Base-by-base conservation (phyloP, 2,888 invertebrate genomes). In the Tetropium fuscum region DNA sequence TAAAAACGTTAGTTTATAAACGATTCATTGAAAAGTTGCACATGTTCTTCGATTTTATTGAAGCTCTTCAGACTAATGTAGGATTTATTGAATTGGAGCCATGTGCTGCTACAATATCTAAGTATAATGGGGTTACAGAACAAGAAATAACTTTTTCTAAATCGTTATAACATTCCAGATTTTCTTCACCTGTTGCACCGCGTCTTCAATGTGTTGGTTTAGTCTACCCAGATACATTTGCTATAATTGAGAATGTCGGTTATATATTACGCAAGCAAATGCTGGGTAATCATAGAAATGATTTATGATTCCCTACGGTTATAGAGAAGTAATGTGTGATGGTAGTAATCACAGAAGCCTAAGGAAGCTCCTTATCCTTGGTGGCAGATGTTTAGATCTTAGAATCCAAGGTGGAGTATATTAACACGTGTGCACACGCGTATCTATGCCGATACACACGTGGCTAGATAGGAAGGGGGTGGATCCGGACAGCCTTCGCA, bases 401-500 rank as follows among this genome's bases (percentile, higher is more conserved):
- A 16, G 41, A 30, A 43, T 49, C 20, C 34, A 43, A 44, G 34
- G 36, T 36, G 57, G 41, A 30, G 41, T 27, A 49, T 43, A 43
- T 40, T 49, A 55, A 55, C 36, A 57, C 57, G 41, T 41, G 57
- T 57, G 49, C 41, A 57, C 48, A 25, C 47, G 48, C 47, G 49
- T 41, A 45, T 41, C 18, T 27, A 7, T 41, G 18, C 43, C n/a
- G n/a, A 49, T 11, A 44, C 38, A 56, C 56, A 57, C 57, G 57
- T 57, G 57, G 57, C 47, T 32, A 8, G 32, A 49, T 49, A 41
- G 57, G 57, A 48, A 57, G 57, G 32, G 57, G 57, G 57, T 57
- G 57, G 47, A 36, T 43, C 43, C 49, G 49, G 47, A 48, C 57
- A 32, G 18, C 57, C 57, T 57, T 49, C 57, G 47, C 48, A 41